Base-by-base conservation (phyloP, 2,888 invertebrate species). In the Leptinotarsa haldemani region DNA sequence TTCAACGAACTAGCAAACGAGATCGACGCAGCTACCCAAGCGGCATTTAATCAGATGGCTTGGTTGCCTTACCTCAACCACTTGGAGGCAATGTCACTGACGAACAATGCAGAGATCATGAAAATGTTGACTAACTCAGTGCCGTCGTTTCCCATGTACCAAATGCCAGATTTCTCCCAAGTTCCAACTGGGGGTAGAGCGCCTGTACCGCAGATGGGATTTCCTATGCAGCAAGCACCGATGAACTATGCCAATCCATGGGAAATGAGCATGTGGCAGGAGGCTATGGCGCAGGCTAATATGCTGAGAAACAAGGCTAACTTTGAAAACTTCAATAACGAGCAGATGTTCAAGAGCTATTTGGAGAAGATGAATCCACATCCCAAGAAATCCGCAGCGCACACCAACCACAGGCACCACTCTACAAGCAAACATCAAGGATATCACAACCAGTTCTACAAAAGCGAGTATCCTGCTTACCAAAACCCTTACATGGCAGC, bases 41-140 rank as follows among this genome's bases (percentile, higher is more conserved):
- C 93, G 0, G 91, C 93, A 3, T 88, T 94, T 66, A 93, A 92
- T 82, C 93, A 93, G 83, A 93, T 94, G 92, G 85, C 93, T 78
- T 94, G 93, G 94, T 85, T 94, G 68, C 94, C 94, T 0, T 94
- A 94, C 82, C 83, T 92, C 61, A 90, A 89, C 80, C 92, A 92
- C 82, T 84, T 92, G 70, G 92, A 92, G 82, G 89, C 90, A 85
- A 90, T 89, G 86, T 90, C 88, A 67, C 91, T 82, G 40, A 81
- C 81, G 88, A 81, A 88, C 83, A 86, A 87, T 83, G 78, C 90
- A 77, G 92, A 92, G 69, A 89, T 91, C 80, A 83, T 91, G 73
- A 91, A 91, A 86, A 90, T 91, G 81, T 85, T 84, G 40, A 74
- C 81, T 72, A 77, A 88, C 87, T 69, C 90, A 87, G 85, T 88